Conservation (phyloP, 2,797 vertebrate species). For the Mionectes olivaceus region DNA sequence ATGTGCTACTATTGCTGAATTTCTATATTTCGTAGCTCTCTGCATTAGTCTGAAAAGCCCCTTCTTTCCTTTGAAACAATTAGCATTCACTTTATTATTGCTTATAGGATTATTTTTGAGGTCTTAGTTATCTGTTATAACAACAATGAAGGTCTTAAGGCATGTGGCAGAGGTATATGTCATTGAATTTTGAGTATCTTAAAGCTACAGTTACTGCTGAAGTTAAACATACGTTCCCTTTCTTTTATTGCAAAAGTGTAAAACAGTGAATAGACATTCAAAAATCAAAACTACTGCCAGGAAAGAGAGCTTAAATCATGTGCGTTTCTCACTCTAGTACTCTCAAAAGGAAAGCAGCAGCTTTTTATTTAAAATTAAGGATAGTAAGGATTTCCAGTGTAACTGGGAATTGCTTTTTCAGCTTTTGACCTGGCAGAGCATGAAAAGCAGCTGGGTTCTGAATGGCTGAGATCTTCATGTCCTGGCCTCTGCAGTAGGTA, state of each 20-base stretch:
- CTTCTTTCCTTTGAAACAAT: neutral
- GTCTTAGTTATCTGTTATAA: neutral
- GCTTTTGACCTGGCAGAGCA: constrained; percentile 46
- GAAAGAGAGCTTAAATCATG: neutral
- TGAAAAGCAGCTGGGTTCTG: constrained; percentile 51
- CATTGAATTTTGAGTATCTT: neutral
- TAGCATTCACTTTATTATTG: neutral
- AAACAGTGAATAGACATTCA: neutral
- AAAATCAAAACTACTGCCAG: constrained; percentile 8
- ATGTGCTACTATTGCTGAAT: neutral
- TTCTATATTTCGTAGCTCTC: neutral
- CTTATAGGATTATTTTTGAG: neutral
- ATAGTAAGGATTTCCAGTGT: neutral
- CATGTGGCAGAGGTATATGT: neutral
- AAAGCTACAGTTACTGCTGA: neutral
- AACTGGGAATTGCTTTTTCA: constrained; percentile 14
- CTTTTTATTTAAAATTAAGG: constrained; percentile 15
- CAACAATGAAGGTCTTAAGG: neutral
- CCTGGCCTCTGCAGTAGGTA: constrained; percentile 75
- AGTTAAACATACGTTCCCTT: neutral
- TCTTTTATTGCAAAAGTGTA: neutral
- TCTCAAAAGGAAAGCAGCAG: neutral
- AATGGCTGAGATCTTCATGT: constrained; percentile 64
- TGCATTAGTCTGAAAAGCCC: neutral
- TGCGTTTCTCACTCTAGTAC: neutral